Conservation (phyloP, 2,888 invertebrate genomes). For the Macrophya annulata region DNA sequence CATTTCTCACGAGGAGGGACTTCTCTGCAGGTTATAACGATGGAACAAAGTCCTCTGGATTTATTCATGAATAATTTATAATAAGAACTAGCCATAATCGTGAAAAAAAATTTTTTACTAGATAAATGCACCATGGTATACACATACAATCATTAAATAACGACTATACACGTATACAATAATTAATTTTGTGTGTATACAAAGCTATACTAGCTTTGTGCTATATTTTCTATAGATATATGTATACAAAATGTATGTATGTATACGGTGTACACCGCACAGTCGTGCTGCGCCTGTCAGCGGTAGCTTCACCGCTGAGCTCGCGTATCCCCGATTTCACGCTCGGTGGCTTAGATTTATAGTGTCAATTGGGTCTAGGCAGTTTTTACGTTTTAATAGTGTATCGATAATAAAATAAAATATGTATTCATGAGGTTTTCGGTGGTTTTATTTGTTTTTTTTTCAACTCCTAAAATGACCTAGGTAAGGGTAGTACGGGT, state of each 20-base stretch:
- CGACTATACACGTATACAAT: background rate
- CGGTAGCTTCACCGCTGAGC: slow-evolving; percentile 51
- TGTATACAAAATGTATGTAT: slow-evolving; percentile 2
- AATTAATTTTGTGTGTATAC: background rate
- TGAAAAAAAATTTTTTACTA: background rate
- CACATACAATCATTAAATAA: background rate
- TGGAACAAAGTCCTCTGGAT: background rate
- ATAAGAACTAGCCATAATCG: background rate
- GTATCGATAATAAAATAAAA: slow-evolving; percentile 12
- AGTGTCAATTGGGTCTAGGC: slow-evolving; percentile 47
- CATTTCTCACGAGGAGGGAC: background rate
- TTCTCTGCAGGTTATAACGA: background rate
- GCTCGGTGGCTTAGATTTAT: slow-evolving; percentile 42
- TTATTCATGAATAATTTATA: background rate
- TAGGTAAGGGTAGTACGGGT: slow-evolving; percentile 22
- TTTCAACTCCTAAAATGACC: slow-evolving; percentile 19
- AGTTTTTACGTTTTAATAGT: slow-evolving; percentile 30
- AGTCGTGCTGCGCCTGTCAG: slow-evolving; percentile 55
- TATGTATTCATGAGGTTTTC: background rate
- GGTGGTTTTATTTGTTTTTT: slow-evolving; percentile 4
- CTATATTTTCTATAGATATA: background rate
- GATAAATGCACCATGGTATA: background rate
- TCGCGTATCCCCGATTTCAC: slow-evolving; percentile 49
- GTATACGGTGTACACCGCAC: slow-evolving; percentile 24
- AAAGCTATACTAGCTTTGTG: background rate